Conservation (phyloP, 1,140 invertebrate species). For the Amyelois transitella region DNA sequence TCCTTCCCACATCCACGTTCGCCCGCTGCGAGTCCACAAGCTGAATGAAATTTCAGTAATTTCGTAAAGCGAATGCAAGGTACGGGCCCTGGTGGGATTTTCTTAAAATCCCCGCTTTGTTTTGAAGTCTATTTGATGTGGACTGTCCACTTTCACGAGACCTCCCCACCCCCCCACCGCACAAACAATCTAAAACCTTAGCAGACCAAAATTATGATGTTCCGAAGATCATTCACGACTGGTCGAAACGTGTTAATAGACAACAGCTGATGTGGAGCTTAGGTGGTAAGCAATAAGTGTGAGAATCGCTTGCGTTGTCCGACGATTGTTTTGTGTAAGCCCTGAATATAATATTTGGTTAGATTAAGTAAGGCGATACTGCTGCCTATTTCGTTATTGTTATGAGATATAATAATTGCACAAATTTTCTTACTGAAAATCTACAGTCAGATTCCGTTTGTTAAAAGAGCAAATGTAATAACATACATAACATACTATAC, state of each 20-base stretch:
- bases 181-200: conserved; percentile 8
- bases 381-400: conserved; percentile 26
- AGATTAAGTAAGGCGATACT: conserved; percentile 39
- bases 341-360: conserved; percentile 35
- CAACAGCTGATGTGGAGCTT: conserved; percentile 17
- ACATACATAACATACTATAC: neutral
- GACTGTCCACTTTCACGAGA: conserved; percentile 31
- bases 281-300: conserved; percentile 24
- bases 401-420: conserved; percentile 1
- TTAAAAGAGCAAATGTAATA: neutral
- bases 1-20: conserved; percentile 20
- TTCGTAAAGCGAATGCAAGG: conserved; percentile 70
- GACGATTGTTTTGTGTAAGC: conserved; percentile 15
- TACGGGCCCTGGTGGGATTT: conserved; percentile 58
- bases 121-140: conserved; percentile 55
- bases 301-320: conserved; percentile 15
- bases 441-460: neutral
- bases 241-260: conserved; percentile 28
- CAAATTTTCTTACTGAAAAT: neutral
- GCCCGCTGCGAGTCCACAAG: conserved; percentile 45
- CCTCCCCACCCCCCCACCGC: conserved; percentile 9
- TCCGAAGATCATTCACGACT: conserved; percentile 23
- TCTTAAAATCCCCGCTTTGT: conserved; percentile 65
- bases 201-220: conserved; percentile 11
- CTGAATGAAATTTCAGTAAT: conserved; percentile 72